Conservation (phyloP, 2,888 invertebrate species). For the Hecatera dysodea region DNA sequence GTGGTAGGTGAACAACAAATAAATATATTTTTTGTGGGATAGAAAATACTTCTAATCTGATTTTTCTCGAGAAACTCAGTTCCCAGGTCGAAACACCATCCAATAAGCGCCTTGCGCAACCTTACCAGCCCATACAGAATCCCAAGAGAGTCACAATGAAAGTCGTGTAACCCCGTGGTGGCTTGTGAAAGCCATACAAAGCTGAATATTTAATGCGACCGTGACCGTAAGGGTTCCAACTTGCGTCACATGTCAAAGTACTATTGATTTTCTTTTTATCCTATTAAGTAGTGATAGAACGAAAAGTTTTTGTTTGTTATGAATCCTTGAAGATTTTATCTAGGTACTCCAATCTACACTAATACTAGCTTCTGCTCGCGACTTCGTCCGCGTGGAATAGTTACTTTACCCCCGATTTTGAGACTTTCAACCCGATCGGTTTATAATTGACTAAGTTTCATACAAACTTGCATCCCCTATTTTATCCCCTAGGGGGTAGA, state of each 20-base stretch:
- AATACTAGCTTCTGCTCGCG: too few relatives aligned
- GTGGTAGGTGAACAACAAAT: too few relatives aligned
- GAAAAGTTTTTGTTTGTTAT: neutral
- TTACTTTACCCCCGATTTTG: too few relatives aligned
- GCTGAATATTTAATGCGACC: slow-evolving; percentile 58
- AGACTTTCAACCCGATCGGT: too few relatives aligned
- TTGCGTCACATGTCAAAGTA: slow-evolving; percentile 62
- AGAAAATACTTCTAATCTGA: too few relatives aligned
- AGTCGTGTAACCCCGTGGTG: slow-evolving; percentile 41
- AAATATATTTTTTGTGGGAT: too few relatives aligned
- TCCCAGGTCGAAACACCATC: neutral
- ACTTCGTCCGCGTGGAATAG: too few relatives aligned
- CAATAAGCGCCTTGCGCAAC: neutral
- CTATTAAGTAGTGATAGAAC: slow-evolving; percentile 31
- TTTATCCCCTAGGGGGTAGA: too few relatives aligned
- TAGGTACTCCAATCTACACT: too few relatives aligned
- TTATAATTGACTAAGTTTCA: too few relatives aligned
- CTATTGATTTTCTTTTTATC: slow-evolving; percentile 63
- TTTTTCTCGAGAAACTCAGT: too few relatives aligned
- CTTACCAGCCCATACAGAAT: neutral
- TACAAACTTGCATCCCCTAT: too few relatives aligned
- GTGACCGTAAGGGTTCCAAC: slow-evolving; percentile 59
- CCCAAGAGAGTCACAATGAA: slow-evolving; percentile 36
- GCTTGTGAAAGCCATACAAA: slow-evolving; percentile 59
- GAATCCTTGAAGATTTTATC: neutral